Evolutionary conservation across 1,140 invertebrate genomes (phyloP).

Genomic region (Macrostomum lignano): DNA sequence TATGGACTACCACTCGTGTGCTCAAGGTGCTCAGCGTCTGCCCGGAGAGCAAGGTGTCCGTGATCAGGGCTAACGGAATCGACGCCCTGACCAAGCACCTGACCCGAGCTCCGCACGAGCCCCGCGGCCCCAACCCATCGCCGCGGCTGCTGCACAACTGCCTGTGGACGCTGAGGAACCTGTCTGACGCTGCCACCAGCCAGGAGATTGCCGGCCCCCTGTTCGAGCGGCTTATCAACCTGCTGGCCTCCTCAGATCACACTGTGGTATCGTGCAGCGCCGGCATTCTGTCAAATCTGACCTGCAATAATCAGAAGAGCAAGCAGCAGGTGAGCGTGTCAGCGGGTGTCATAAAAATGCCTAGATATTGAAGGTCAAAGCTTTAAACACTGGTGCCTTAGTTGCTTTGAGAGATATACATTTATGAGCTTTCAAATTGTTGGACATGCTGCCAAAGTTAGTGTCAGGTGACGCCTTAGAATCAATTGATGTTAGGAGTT

Average conservation of each 20-base stretch:
- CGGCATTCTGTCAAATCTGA: conserved; percentile 86
- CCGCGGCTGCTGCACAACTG: conserved; percentile 77
- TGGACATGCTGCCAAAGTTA: too few relatives aligned
- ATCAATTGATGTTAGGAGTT: too few relatives aligned
- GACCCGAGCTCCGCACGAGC: too few relatives aligned
- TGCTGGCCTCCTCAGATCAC: conserved; percentile 60
- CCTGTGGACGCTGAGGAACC: conserved; percentile 78
- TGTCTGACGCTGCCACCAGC: conserved; percentile 82
- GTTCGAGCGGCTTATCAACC: conserved; percentile 59
- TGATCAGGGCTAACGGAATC: conserved; percentile 81
- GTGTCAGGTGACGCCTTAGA: too few relatives aligned
- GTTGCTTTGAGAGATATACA: too few relatives aligned
- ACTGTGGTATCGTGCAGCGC: conserved; percentile 71
- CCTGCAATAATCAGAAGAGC: conserved; percentile 91
- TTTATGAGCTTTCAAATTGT: too few relatives aligned
- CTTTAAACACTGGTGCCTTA: too few relatives aligned
- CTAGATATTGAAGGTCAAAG: too few relatives aligned
- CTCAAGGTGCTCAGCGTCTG: conserved; percentile 86
- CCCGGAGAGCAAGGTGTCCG: conserved; percentile 80
- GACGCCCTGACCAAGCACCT: conserved; percentile 78
- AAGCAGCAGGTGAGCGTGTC: too few relatives aligned
- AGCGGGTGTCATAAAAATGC: too few relatives aligned
- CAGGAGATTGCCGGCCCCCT: conserved; percentile 54
- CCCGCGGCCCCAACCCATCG: too few relatives aligned
- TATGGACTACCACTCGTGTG: conserved; percentile 88